Conservation (phyloP, 2,797 vertebrate genomes). For the Tarsius wallacei region DNA sequence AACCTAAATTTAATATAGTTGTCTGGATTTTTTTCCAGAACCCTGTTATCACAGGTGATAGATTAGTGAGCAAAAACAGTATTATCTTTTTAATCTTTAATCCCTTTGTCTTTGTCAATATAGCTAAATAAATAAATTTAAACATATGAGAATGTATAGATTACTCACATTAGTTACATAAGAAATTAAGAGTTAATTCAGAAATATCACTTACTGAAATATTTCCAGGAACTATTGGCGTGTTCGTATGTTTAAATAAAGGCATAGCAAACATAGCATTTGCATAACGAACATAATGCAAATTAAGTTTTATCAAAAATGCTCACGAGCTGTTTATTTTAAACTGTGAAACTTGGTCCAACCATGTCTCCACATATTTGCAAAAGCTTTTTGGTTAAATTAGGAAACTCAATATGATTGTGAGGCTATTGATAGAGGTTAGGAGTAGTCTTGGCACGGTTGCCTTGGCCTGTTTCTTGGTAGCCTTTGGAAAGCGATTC, state of each 20-base stretch:
- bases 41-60: neutral
- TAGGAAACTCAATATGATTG: slow-evolving; percentile 24
- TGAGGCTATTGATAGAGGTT: neutral
- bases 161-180: neutral
- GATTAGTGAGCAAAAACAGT: neutral
- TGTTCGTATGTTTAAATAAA: neutral
- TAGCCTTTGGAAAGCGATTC: slow-evolving; percentile 55
- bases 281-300: neutral
- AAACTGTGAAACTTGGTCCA: slow-evolving; percentile 7
- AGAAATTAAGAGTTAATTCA: neutral
- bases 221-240: neutral
- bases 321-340: slow-evolving; percentile 29
- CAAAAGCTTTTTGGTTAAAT: slow-evolving; percentile 54
- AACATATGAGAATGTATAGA: neutral
- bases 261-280: neutral
- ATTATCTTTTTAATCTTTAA: neutral
- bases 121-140: neutral
- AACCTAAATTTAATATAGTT: neutral
- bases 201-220: neutral
- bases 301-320: slow-evolving; percentile 56
- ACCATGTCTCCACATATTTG: slow-evolving; percentile 3
- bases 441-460: slow-evolving; percentile 18
- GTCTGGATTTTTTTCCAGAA: neutral
- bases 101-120: neutral
- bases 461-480: slow-evolving; percentile 53